Conservation (phyloP, 2,113 vertebrate species). For the Chaenogobius annularis region DNA sequence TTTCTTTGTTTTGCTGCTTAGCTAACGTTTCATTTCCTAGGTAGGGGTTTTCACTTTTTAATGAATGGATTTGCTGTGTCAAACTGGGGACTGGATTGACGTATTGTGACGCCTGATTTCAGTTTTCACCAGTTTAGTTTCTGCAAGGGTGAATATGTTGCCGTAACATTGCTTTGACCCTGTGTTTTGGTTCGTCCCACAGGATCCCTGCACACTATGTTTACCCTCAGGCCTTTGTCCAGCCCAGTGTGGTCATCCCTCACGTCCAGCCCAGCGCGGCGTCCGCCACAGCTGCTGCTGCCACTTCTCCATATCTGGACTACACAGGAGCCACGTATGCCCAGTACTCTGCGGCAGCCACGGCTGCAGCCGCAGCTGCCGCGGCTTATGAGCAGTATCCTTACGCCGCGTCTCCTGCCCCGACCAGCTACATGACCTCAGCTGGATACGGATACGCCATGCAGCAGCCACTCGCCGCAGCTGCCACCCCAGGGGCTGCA, state of each 20-base stretch:
- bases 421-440: conserved; percentile 86
- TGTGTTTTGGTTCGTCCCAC: conserved; percentile 64
- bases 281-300: conserved; percentile 75
- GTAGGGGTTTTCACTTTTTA: conserved; percentile 62
- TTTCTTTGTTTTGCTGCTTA: conserved; percentile 71
- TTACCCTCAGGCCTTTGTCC: conserved; percentile 94
- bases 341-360: conserved; percentile 87
- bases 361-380: conserved; percentile 75
- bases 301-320: conserved; percentile 91
- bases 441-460: conserved; percentile 91
- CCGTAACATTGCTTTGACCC: conserved; percentile 38
- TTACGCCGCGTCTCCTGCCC: conserved; percentile 88
- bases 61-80: conserved; percentile 78
- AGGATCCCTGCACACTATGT: conserved; percentile 97
- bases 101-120: conserved; percentile 67
- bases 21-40: conserved; percentile 60
- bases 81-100: conserved; percentile 69
- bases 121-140: conserved; percentile 51
- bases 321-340: conserved; percentile 93
- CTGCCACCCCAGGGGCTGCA: conserved; percentile 79
- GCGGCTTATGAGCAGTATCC: conserved; percentile 94
- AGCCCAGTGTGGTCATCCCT: conserved; percentile 92
- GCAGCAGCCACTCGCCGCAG: conserved; percentile 88
- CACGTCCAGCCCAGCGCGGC: conserved; percentile 87
- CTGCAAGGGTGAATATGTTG: conserved; percentile 18